These are phyloP conservation scores for Copidosoma aretas DNA, from an alignment of 2,888 invertebrate species.

Conservation along the genomic window DNA sequence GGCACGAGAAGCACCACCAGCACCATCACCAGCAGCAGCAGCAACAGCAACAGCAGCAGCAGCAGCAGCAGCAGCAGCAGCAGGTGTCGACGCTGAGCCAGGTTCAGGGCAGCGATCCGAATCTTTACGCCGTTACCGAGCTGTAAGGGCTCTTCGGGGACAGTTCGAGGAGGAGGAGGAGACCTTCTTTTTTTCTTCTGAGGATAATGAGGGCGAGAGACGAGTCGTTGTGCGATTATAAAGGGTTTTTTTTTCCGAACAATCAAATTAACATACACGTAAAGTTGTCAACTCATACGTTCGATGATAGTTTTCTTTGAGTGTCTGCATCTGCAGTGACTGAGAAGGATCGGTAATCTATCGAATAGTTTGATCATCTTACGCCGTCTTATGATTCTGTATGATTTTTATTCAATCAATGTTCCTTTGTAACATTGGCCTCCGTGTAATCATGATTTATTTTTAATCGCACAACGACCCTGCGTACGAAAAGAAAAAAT, in stretches of 20 bases:
- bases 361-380: too few relatives aligned
- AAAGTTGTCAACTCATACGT: too few relatives aligned
- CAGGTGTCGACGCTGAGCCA: conserved; percentile 57
- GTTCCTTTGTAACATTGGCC: conserved; percentile 5
- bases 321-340: too few relatives aligned
- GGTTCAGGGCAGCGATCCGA: conserved; percentile 61
- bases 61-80: conserved; percentile 30
- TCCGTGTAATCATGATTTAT: too few relatives aligned
- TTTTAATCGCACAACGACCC: conserved; percentile 8
- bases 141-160: conserved; percentile 62
- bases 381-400: too few relatives aligned
- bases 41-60: conserved; percentile 34
- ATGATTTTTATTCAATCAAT: not conserved
- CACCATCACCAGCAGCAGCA: conserved; percentile 25
- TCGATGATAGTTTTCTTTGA: too few relatives aligned
- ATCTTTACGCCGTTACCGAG: conserved; percentile 79
- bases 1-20: conserved; percentile 51
- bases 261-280: too few relatives aligned
- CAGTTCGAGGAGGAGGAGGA: too few relatives aligned
- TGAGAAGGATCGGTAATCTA: too few relatives aligned
- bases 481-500: conserved; percentile 5
- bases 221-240: conserved; percentile 16
- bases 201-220: not conserved
- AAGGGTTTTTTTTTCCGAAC: too few relatives aligned
- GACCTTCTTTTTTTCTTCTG: not conserved